phyloP scores from a whole-genome alignment of 2,113 vertebrate species.

The Xenopus borealis region DNA sequence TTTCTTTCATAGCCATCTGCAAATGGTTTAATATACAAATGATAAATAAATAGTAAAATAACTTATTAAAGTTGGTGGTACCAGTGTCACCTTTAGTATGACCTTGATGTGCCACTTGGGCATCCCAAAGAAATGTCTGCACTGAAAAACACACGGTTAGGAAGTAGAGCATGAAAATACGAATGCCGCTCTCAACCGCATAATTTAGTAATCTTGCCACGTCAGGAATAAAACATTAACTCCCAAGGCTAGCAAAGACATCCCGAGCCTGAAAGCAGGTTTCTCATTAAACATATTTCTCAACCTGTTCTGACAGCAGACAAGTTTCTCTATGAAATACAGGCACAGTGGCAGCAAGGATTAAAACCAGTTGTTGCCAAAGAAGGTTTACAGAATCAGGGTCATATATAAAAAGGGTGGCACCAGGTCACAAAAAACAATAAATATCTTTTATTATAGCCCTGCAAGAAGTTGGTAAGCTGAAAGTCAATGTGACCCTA shows the following conservation, averaged over 20 bases:
- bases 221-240: slow-evolving; percentile 38
- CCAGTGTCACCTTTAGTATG: slow-evolving; percentile 24
- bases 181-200: slow-evolving; percentile 26
- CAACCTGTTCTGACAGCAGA: slow-evolving; percentile 31
- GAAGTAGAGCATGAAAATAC: slow-evolving; percentile 44
- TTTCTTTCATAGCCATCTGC: too few species aligned
- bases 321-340: slow-evolving; percentile 14
- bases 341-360: slow-evolving; percentile 2
- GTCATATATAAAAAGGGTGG: background rate
- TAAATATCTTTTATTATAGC: too few species aligned
- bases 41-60: too few species aligned
- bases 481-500: too few species aligned
- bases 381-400: background rate
- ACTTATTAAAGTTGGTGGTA: background rate
- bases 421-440: background rate
- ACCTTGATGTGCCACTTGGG: slow-evolving; percentile 15
- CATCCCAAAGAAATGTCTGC: slow-evolving; percentile 8
- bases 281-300: slow-evolving; percentile 31
- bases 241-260: slow-evolving; percentile 24
- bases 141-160: slow-evolving; percentile 25
- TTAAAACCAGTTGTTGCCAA: background rate
- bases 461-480: too few species aligned
- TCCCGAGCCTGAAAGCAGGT: slow-evolving; percentile 26
- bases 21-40: too few species aligned
- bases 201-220: slow-evolving; percentile 42